Conservation (phyloP, 2,113 vertebrate species). For the Thymallus thymallus region DNA sequence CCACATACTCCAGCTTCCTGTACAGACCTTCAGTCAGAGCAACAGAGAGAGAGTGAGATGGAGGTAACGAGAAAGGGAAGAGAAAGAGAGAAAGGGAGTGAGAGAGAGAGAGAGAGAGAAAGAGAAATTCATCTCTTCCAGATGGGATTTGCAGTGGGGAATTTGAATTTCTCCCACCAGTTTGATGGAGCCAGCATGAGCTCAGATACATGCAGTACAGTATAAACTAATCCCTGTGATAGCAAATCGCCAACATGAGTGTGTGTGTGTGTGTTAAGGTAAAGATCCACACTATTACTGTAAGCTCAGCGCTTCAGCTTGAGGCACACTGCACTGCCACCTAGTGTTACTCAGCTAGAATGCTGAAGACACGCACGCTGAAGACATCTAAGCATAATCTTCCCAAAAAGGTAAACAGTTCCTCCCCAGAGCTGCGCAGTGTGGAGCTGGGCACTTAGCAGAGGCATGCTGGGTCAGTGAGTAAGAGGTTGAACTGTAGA, state of each 20-base stretch:
- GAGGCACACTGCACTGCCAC: constrained; percentile 59
- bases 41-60: constrained; percentile 32
- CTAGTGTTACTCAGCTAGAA: constrained; percentile 55
- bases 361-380: constrained; percentile 4
- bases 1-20: constrained; percentile 92
- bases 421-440: too few relatives aligned
- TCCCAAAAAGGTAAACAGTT: too few relatives aligned
- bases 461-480: too few relatives aligned
- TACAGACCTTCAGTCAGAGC: constrained; percentile 80
- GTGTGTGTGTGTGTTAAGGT: constrained; percentile 13
- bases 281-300: not conserved
- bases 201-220: not conserved
- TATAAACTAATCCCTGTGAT: not conserved
- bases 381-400: too few relatives aligned
- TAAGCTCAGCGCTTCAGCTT: constrained; percentile 3
- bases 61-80: constrained; percentile 30
- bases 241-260: constrained; percentile 15
- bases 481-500: too few relatives aligned
- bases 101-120: constrained; percentile 14
- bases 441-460: too few relatives aligned
- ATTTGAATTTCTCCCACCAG: constrained; percentile 70
- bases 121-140: constrained; percentile 72
- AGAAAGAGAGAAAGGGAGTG: constrained; percentile 26
- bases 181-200: constrained; percentile 32
- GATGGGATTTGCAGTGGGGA: constrained; percentile 74